Conservation (phyloP, 2,113 vertebrate species). For the Rallus limicola region DNA sequence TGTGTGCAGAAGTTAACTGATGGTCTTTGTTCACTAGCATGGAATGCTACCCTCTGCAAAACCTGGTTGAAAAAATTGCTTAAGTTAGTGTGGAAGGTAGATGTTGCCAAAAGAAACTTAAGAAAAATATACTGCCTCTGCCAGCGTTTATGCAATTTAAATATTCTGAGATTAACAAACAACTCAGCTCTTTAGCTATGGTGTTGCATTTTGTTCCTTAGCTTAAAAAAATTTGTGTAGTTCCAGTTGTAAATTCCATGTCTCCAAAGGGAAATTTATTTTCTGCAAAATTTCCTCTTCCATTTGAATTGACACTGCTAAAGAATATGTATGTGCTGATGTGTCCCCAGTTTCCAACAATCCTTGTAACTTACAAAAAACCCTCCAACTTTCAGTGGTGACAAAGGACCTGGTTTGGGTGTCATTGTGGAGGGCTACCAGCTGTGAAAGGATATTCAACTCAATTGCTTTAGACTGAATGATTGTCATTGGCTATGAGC, state of each 20-base stretch:
- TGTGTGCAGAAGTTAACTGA: neutral
- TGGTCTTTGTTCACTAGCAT: neutral
- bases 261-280: neutral
- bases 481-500: constrained; percentile 39
- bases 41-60: neutral
- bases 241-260: neutral
- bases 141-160: neutral
- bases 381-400: neutral
- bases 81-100: neutral
- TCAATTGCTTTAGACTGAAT: constrained; percentile 47
- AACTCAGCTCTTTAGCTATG: neutral
- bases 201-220: neutral
- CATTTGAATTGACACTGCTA: neutral
- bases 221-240: neutral
- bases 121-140: neutral
- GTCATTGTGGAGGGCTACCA: constrained; percentile 24
- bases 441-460: constrained; percentile 24
- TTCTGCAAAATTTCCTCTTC: neutral
- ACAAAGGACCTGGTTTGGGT: constrained; percentile 2
- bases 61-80: neutral
- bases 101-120: neutral
- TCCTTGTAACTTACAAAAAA: neutral
- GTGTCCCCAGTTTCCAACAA: neutral
- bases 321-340: neutral
- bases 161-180: neutral